Percentiles rank a stretch among this genome's conserved stretches.
Evolutionary conservation across 2,888 invertebrate genomes (phyloP).

Genomic region (Orchesella flavescens): DNA sequence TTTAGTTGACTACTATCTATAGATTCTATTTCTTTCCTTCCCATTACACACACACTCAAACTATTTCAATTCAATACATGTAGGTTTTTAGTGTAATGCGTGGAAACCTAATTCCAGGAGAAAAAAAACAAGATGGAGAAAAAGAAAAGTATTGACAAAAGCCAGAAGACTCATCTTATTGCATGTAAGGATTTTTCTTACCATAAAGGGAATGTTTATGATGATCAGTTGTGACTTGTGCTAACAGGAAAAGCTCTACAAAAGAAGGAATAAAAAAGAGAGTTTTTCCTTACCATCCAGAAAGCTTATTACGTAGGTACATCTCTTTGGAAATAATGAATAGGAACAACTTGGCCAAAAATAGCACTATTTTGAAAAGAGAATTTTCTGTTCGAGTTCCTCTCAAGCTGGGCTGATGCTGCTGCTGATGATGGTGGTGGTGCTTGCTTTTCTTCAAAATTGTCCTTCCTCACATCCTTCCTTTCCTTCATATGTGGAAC

Average conservation of each 20-base stretch:
- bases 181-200: slow-evolving; percentile 1
- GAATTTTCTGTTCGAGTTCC: not conserved
- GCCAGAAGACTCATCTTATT: not conserved
- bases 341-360: slow-evolving; percentile 41
- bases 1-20: too few species aligned
- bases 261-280: slow-evolving; percentile 8
- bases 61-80: too few species aligned
- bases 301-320: too few species aligned
- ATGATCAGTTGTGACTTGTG: slow-evolving; percentile 1
- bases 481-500: not conserved
- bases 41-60: too few species aligned
- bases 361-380: slow-evolving; percentile 42
- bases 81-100: too few species aligned
- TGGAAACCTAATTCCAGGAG: not conserved
- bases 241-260: not conserved
- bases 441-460: slow-evolving; percentile 7
- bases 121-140: slow-evolving; percentile 4
- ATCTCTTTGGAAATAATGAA: slow-evolving; percentile 18
- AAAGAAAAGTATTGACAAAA: slow-evolving; percentile 7
- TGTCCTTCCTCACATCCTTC: slow-evolving; percentile 23
- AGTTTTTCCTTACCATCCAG: slow-evolving; percentile 22
- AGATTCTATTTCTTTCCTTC: too few species aligned
- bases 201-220: slow-evolving; percentile 23
- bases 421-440: not conserved
- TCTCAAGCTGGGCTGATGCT: not conserved